Percentiles rank a stretch among this genome's conserved stretches.
Conservation (phyloP, 1,140 invertebrate genomes). For the Branchinecta lynchi region DNA sequence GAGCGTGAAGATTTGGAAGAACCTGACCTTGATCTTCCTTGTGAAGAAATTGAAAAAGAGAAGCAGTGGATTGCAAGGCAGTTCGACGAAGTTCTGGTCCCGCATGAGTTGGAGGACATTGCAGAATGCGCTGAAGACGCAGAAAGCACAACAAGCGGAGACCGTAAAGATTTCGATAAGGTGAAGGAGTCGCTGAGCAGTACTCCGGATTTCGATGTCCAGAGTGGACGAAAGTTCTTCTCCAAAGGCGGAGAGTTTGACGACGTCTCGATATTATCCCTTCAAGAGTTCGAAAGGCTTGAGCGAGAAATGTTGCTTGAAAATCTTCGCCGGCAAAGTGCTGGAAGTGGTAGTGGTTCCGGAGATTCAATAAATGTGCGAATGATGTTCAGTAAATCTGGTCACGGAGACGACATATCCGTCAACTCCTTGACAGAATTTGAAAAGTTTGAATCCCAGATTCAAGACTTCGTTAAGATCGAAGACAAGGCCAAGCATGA, state of each 20-base stretch:
- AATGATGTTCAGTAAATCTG: constrained; percentile 40
- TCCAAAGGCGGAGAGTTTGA: constrained; percentile 66
- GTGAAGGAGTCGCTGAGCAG: constrained; percentile 62
- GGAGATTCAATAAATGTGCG: constrained; percentile 40
- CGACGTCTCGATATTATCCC: constrained; percentile 72
- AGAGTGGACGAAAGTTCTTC: constrained; percentile 59
- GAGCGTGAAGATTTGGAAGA: constrained; percentile 24
- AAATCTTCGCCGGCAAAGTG: constrained; percentile 23
- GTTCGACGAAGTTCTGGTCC: constrained; percentile 43
- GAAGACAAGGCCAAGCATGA: constrained; percentile 69
- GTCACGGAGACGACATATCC: constrained; percentile 72
- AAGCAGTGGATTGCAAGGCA: constrained; percentile 81
- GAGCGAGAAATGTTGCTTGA: constrained; percentile 55
- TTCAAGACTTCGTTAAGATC: constrained; percentile 60
- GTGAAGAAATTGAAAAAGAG: constrained; percentile 47
- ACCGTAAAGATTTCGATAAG: constrained; percentile 58
- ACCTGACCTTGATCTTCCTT: constrained; percentile 20
- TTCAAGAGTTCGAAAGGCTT: constrained; percentile 84
- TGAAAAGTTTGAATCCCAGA: constrained; percentile 75
- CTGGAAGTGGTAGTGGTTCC: constrained; percentile 24
- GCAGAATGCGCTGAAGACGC: constrained; percentile 51
- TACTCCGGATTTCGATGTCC: constrained; percentile 67
- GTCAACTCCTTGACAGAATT: constrained; percentile 87
- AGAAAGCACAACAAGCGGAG: constrained; percentile 57
- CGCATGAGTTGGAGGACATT: constrained; percentile 61